phyloP scores from a whole-genome alignment of 64 coral and sea anemone genomes.

The Porites lutea region DNA sequence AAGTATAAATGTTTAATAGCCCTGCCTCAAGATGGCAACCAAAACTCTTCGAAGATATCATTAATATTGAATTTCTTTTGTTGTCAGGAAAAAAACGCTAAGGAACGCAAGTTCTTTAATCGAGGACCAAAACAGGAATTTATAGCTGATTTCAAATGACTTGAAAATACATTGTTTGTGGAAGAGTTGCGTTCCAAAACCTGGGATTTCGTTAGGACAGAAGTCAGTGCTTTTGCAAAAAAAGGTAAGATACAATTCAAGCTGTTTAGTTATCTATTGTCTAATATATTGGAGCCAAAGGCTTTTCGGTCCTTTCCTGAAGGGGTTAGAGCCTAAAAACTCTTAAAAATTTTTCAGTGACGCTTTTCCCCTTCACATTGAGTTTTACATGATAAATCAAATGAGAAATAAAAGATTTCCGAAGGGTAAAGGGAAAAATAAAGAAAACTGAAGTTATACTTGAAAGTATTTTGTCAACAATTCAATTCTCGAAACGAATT shows the following conservation, averaged over 20 bases:
- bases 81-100: neutral
- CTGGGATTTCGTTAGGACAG: neutral
- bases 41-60: conserved; percentile 19
- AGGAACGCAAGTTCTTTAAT: neutral
- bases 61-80: conserved; percentile 67
- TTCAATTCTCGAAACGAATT: neutral
- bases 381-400: too few species aligned
- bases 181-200: neutral
- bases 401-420: neutral
- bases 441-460: neutral
- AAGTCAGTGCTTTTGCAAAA: neutral
- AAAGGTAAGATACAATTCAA: conserved; percentile 14
- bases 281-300: neutral
- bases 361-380: too few species aligned
- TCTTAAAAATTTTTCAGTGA: too few species aligned
- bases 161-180: neutral
- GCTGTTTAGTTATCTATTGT: conserved; percentile 25
- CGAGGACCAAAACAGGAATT: neutral
- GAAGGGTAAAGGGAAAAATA: neutral
- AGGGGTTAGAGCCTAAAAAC: too few species aligned
- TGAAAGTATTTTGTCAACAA: conserved; percentile 39
- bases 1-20: conserved; percentile 47
- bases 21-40: conserved; percentile 39
- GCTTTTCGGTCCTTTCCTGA: too few species aligned
- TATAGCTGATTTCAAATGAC: conserved; percentile 58